phyloP scores from a whole-genome alignment of 2,797 vertebrate genomes.

The Megaceryle alcyon region DNA sequence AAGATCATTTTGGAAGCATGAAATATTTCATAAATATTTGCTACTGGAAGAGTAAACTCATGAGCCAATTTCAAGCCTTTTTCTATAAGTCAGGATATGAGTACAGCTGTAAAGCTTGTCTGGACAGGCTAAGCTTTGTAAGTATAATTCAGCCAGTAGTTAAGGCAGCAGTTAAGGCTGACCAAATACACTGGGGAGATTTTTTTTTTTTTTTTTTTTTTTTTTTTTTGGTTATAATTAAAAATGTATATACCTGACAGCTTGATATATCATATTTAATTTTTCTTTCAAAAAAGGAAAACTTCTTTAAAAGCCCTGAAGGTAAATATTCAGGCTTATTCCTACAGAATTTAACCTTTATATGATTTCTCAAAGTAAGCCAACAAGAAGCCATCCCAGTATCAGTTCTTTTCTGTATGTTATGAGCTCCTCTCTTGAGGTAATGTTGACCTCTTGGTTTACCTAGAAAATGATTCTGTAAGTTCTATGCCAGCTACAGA shows the following conservation, averaged over 20 bases:
- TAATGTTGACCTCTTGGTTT: not conserved
- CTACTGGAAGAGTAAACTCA: not conserved
- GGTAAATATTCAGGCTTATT: not conserved
- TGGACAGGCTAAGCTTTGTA: not conserved
- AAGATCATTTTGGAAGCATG: not conserved
- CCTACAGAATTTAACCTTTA: not conserved
- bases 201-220: no score
- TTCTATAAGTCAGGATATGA: not conserved
- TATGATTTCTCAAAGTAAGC: not conserved
- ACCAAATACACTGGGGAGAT: not conserved
- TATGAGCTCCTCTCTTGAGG: not conserved
- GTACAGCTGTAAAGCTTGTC: not conserved
- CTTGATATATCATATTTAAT: not conserved
- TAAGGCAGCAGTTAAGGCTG: not conserved
- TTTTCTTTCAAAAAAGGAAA: not conserved
- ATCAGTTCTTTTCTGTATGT: not conserved
- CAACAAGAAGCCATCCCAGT: not conserved
- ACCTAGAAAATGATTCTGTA: not conserved
- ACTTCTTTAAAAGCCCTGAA: not conserved
- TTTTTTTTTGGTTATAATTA: not conserved
- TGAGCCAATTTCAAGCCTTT: not conserved
- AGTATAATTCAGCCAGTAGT: not conserved
- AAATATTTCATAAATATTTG: not conserved
- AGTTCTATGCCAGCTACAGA: not conserved
- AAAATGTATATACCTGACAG: not conserved